Base-by-base conservation (phyloP, 2,113 vertebrate species). In the Thomomys bottae region DNA sequence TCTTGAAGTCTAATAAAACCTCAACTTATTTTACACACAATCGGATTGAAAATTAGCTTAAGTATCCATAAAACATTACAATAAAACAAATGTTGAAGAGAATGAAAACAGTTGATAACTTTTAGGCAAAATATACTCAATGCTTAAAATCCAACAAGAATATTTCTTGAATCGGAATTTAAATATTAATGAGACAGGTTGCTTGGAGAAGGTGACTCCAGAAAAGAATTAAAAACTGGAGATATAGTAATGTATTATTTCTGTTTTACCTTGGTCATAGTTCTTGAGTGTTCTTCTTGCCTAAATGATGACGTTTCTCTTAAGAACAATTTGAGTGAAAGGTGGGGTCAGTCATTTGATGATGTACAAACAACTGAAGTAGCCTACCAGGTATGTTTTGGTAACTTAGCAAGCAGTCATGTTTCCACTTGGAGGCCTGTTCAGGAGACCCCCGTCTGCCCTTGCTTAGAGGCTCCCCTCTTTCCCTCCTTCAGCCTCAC, bases 1-100 rank as follows among this genome's bases (percentile, higher is more conserved):
- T 3, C 21, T 42, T 40, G 15, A 45, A 82, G 80, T 77, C n/a
- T 84, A n/a, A 71, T 36, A 85, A 82, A n/a, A n/a, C 10, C 24
- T 82, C 66, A 79, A 63, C 45, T 94, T 72, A 78, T 61, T 96
- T 63, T 85, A 36, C 20, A 45, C 5, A 85, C 18, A 81, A 66
- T 45, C 59, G 61, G 80, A 83, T 78, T 42, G 24, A 75, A 45
- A 89, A 78, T 5, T 80, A 61, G 10, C 6, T 30, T 72, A 76
- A 40, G 8, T 57, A 32, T 87, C n/a, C 38, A 9, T 2, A 71
- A 76, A 91, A 42, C 76, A 12, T 71, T 49, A 61, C 30, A 12
- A 61, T 28, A 12, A 85, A 94, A 84, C 5, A 34, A 64, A 83
- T 9, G 18, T 70, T 49, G 36, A 34, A 61, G 71, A 70, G 67